These are phyloP conservation scores for Aulostomus chinensis DNA, from an alignment of 2,797 vertebrate genomes.

Conservation along the genomic window DNA sequence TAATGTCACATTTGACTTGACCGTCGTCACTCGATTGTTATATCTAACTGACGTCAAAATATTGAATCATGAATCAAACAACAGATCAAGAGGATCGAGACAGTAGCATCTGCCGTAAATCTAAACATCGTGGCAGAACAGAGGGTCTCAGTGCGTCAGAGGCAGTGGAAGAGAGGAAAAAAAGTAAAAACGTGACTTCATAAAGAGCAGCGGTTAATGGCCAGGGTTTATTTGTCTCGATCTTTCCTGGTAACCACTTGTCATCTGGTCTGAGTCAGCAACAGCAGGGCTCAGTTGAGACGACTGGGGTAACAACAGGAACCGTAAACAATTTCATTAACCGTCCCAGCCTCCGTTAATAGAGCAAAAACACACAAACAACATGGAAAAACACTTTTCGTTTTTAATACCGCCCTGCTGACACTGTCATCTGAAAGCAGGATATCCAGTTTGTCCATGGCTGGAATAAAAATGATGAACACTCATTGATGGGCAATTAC, in stretches of 20 bases:
- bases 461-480: conserved; percentile 71
- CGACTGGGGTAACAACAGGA: conserved; percentile 46
- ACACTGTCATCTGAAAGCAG: conserved; percentile 46
- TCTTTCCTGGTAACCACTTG: conserved; percentile 22
- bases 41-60: neutral
- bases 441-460: conserved; percentile 68
- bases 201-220: conserved; percentile 14
- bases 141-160: neutral
- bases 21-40: neutral
- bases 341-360: conserved; percentile 59
- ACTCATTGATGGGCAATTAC: conserved; percentile 56
- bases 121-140: neutral
- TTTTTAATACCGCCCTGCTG: conserved; percentile 41
- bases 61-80: neutral
- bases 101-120: too few relatives aligned
- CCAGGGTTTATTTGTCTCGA: conserved; percentile 21
- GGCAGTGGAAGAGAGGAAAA: neutral
- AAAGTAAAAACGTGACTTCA: conserved; percentile 1
- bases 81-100: neutral
- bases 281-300: conserved; percentile 32
- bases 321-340: conserved; percentile 83
- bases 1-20: too few relatives aligned
- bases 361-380: conserved; percentile 77
- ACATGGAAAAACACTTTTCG: conserved; percentile 69
- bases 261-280: conserved; percentile 52